Evolutionary conservation across 2,113 vertebrate species (phyloP).

Genomic region (Pollachius pollachius): DNA sequence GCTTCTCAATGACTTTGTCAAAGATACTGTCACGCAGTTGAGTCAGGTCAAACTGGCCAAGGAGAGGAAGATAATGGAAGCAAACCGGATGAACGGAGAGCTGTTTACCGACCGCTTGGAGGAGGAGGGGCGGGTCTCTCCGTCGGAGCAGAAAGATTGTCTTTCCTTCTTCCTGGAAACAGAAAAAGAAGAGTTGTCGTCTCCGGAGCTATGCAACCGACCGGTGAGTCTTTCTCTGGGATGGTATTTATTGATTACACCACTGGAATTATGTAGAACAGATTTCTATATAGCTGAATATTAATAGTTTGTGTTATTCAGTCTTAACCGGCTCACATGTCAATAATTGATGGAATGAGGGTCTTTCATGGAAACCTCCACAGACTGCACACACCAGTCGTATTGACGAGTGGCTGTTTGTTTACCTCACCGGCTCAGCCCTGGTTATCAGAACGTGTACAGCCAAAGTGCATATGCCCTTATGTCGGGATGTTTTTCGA

Average conservation of each 20-base stretch:
- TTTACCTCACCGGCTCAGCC: constrained; percentile 40
- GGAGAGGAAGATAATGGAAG: constrained; percentile 83
- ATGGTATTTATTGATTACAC: not conserved
- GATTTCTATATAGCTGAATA: not conserved
- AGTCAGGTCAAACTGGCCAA: constrained; percentile 82
- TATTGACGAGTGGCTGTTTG: constrained; percentile 17
- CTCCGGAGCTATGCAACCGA: constrained; percentile 86
- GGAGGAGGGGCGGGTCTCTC: constrained; percentile 47
- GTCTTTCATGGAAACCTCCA: constrained; percentile 1
- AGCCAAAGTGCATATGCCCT: constrained; percentile 52
- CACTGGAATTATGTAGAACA: no score
- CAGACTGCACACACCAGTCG: not conserved
- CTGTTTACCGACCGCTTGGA: constrained; percentile 39
- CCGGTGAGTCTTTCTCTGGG: constrained; percentile 77
- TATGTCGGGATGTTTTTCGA: constrained; percentile 37
- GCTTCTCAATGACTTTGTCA: constrained; percentile 81
- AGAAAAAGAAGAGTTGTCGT: constrained; percentile 88
- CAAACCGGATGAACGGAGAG: constrained; percentile 56
- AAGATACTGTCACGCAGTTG: constrained; percentile 81
- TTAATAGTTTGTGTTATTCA: not conserved
- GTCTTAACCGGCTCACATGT: not conserved
- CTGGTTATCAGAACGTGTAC: constrained; percentile 16
- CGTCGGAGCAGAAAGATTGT: constrained; percentile 49
- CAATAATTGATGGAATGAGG: no score
- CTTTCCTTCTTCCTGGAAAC: constrained; percentile 78